Base-by-base conservation (phyloP, 2,797 vertebrate genomes). In the Cossypha polioptera region DNA sequence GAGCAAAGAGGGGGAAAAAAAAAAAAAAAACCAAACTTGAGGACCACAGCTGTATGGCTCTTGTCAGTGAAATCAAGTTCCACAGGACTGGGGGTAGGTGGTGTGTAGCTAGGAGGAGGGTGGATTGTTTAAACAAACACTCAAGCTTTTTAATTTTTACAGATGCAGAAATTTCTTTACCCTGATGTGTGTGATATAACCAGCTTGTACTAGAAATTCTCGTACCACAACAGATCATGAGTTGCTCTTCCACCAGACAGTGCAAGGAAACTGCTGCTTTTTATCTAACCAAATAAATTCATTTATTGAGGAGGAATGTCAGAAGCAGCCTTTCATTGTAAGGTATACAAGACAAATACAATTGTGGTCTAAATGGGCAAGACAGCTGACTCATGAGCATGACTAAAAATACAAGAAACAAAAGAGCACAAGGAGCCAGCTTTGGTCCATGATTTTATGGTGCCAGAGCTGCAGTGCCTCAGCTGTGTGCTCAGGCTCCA, bases 11-110 rank as follows among this genome's bases (percentile, higher is more conserved):
- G 1, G 20, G 21, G 12, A 5, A 12, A 45, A 10, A 33, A 13
- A 40, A 17, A 38, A 12, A 33, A 58, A 14, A 24, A 20, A 28
- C n/a, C n/a, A n/a, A 6, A 1, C 12, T 45, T 29, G 7, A 13
- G 5, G 25, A 29, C 14, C 16, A 54, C 0, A 2, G 18, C 26
- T 48, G 2, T 29, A 26, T 4, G 5, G 11, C 16, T 68, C 7
- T 5, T 17, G 8, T 13, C 29, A 53, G 35, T 38, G 58, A 72
- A 67, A 65, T 35, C 11, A 69, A 58, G n/a, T 62, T 21, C 13
- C 43, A 43, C 2, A 35, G n/a, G 7, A 2, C 0, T 21, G 1
- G 9, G 13, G 3, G 10, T 2, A 11, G 17, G 22, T 5, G 26
- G 28, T 1, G 1, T 11, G 2, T 7, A 71, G 7, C 5, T 63